These are phyloP conservation scores for Manduca sexta DNA, from an alignment of 1,140 invertebrate genomes.

Conservation along the genomic window DNA sequence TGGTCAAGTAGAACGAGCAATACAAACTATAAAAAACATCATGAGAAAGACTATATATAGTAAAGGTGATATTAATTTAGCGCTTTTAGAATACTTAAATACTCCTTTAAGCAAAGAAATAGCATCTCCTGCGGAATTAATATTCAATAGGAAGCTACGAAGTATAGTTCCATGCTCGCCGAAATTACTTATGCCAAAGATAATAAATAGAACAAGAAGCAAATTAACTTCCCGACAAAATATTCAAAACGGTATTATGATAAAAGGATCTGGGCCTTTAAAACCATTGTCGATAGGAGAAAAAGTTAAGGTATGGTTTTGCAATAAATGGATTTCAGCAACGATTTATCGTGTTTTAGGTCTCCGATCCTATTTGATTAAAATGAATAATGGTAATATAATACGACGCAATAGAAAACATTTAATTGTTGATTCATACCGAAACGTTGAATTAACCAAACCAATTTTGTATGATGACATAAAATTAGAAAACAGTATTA, in stretches of 20 bases:
- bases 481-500: too few species aligned
- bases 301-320: too few species aligned
- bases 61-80: slow-evolving; percentile 23
- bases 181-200: slow-evolving; percentile 2
- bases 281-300: too few species aligned
- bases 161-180: slow-evolving; percentile 9
- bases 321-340: too few species aligned
- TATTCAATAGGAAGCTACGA: slow-evolving; percentile 14
- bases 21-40: slow-evolving; percentile 36
- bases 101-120: slow-evolving; percentile 17
- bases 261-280: slow-evolving; percentile 7
- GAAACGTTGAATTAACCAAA: too few species aligned
- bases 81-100: slow-evolving; percentile 31
- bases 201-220: slow-evolving; percentile 5
- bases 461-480: too few species aligned
- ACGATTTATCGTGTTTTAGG: too few species aligned
- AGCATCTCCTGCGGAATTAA: slow-evolving; percentile 14
- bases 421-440: too few species aligned
- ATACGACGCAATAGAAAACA: neutral
- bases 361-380: too few species aligned
- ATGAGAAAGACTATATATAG: slow-evolving; percentile 25
- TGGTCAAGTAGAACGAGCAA: slow-evolving; percentile 48
- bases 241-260: slow-evolving; percentile 1
- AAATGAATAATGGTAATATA: too few species aligned
- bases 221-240: too few species aligned